Base-by-base conservation (phyloP, 2,797 vertebrate genomes). In the Serranus cabrilla region DNA sequence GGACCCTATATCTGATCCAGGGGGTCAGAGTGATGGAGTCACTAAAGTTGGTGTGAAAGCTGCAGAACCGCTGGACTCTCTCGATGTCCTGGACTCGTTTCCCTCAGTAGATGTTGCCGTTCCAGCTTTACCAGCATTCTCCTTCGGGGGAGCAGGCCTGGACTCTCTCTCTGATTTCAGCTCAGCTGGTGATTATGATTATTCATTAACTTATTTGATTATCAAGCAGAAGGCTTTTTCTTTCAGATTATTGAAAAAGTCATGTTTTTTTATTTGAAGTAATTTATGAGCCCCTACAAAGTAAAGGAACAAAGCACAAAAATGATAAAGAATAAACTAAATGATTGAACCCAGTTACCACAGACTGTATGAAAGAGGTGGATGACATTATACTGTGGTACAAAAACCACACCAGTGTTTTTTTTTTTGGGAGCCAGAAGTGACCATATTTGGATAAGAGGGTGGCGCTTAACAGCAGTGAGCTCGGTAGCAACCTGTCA, bases 11-110 rank as follows among this genome's bases (percentile, higher is more conserved):
- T 16, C 43, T 20, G 42, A 57, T 47, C 55, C 45, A 18, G 60
- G 6, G 0, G 52, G 11, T 71, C 60, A 14, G 18, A 21, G 17
- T 0, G 14, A 51, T 1, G 27, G 21, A 9, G 59, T 49, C 21
- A 25, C 54, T 27, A 70, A 67, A 50, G 23, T 3, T 17, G 60
- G 47, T 18, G 25, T 20, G 25, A 72, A 50, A 31, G 8, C 62
- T 46, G 14, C 64, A n/a, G 45, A 81, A 7, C 74, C 23, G 55
- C 86, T 88, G 0, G 66, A 85, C 75, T 86, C 78, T 21, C 96
- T 97, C 0, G 87, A 96, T 91, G 27, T 89, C 16, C 91, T 99
- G 21, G 97, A 98, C 81, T 90, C 84, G 21, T 98, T 98, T 45
- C 43, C 80, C 27, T 70, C 81, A 0, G 63, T 51, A 31, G 72